Evolutionary conservation across 2,888 invertebrate genomes (phyloP), one percentile per base, ranked within the genome.

Genomic region (Pseudoips prasinana): DNA sequence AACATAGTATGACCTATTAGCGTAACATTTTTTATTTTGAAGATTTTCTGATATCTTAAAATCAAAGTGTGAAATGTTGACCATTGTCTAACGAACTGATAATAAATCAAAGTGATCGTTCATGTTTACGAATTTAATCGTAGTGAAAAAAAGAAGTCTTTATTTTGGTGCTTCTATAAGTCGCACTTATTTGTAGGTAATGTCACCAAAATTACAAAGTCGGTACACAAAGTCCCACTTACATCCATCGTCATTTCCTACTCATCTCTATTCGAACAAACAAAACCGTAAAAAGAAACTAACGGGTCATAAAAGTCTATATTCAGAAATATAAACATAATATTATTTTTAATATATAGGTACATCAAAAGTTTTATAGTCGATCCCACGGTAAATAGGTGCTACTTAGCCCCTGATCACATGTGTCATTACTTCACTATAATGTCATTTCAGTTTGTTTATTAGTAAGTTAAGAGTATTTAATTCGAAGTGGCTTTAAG

Each of bases 401-500:
- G 14, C 3, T 5, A 14, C 3, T 14, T 14, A 3, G 14, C 14
- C 14, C 14, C 14, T 14, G 5, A 5, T 14, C 3, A 3, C 14
- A 14, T 14, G 14, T 2, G 50, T 44, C 45, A 36, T 58, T 48
- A 58, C 58, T 53, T 57, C 48, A 41, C 51, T 47, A 49, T 54
- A 58, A 60, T 46, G 51, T 64, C 62, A 58, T 54, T 55, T 50
- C 41, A 61, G 59, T 71, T 70, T 72, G 73, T 83, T 82, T 79
- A 76, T 81, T 69, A 59, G 54, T 66, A 71, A 70, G 55, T 71
- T 73, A 71, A 70, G 66, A 66, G 62, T 46, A 58, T 65, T 77
- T 78, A 82, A 83, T 78, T 84, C 75, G 68, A 64, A 64, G 72
- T 57, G 73, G 68, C 73, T 73, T 79, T 76, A 73, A 71, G 63